These are phyloP conservation scores for Leptopilina boulardi DNA, from an alignment of 1,140 invertebrate genomes.

Conservation along the genomic window DNA sequence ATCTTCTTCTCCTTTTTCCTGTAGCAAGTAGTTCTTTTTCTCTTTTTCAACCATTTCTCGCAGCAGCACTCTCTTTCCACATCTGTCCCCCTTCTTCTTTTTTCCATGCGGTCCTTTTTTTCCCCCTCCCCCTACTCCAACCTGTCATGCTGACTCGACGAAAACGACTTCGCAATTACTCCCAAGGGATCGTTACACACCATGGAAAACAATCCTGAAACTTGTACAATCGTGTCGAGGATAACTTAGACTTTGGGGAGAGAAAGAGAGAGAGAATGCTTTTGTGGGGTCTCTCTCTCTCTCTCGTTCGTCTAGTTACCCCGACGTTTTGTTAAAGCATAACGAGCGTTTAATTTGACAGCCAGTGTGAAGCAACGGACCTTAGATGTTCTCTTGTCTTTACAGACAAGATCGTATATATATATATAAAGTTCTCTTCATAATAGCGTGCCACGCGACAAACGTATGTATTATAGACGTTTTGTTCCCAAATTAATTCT, in stretches of 20 bases:
- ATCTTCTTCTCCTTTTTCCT: constrained; percentile 48
- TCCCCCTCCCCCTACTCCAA: too few species aligned
- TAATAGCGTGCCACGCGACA: background rate
- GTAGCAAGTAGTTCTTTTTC: background rate
- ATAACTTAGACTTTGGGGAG: constrained; percentile 16
- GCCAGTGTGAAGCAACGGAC: constrained; percentile 8
- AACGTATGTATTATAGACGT: too few species aligned
- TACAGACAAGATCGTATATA: background rate
- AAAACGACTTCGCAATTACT: constrained; percentile 70
- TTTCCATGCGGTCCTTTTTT: constrained; percentile 42
- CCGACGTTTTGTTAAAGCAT: background rate
- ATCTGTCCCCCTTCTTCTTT: background rate
- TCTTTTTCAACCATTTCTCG: background rate
- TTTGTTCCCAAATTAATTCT: too few species aligned
- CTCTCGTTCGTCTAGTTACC: constrained; percentile 9
- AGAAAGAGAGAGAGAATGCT: background rate
- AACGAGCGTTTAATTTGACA: constrained; percentile 33
- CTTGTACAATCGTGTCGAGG: constrained; percentile 50
- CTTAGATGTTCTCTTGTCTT: constrained; percentile 30
- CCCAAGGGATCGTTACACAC: constrained; percentile 65
- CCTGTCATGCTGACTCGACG: constrained; percentile 66
- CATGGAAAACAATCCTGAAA: constrained; percentile 64
- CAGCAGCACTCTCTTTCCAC: background rate
- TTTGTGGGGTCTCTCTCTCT: too few species aligned
- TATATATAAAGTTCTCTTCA: too few species aligned